phyloP scores from a whole-genome alignment of 2,113 vertebrate genomes.

The Polyodon spathula region DNA sequence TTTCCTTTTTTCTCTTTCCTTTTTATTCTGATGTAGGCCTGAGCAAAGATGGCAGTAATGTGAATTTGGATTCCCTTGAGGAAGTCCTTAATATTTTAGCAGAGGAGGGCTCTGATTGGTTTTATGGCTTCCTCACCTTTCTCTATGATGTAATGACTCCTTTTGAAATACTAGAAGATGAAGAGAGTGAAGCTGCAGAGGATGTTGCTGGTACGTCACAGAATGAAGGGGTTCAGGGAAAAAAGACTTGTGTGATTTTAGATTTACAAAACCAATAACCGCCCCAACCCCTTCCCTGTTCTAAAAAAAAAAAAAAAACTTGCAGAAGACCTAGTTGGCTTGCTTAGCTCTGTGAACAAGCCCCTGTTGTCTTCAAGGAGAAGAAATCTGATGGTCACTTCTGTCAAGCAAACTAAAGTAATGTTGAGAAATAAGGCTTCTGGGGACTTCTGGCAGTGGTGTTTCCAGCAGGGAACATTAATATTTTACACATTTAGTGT shows the following conservation, averaged over 20 bases:
- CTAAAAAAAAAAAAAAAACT: not conserved
- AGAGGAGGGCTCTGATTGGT: constrained; percentile 96
- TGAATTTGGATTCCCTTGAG: constrained; percentile 82
- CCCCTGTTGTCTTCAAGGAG: constrained; percentile 4
- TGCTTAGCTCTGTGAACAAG: not conserved
- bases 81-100: constrained; percentile 97
- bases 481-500: constrained; percentile 21
- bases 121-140: constrained; percentile 95
- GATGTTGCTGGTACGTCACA: constrained; percentile 71
- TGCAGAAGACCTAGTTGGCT: not conserved
- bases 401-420: constrained; percentile 5
- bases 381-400: not conserved
- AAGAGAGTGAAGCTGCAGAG: constrained; percentile 64
- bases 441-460: constrained; percentile 12
- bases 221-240: constrained; percentile 79
- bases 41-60: constrained; percentile 88
- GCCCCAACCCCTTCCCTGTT: not conserved
- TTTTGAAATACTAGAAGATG: constrained; percentile 84
- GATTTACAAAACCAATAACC: constrained; percentile 90
- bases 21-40: constrained; percentile 77
- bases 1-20: constrained; percentile 28
- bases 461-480: constrained; percentile 27
- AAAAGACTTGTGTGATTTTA: constrained; percentile 85
- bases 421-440: constrained; percentile 7
- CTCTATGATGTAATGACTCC: constrained; percentile 95